phyloP scores from a whole-genome alignment of 2,797 vertebrate species.

The Acridotheres tristis region DNA sequence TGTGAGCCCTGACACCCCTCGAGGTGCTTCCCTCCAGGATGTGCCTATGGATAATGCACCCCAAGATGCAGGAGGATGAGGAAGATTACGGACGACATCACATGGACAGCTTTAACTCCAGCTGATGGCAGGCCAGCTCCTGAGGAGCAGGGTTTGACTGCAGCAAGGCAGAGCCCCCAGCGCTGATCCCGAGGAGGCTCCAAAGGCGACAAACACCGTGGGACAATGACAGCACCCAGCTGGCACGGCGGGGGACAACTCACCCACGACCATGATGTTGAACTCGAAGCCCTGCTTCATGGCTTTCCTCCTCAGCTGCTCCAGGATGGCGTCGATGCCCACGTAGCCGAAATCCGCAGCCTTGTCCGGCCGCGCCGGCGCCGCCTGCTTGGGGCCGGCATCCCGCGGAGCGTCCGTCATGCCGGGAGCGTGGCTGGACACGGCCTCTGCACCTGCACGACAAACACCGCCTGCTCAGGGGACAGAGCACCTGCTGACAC shows the following conservation, averaged over 20 bases:
- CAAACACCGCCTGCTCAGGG: neutral
- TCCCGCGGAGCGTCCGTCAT: slow-evolving; percentile 89
- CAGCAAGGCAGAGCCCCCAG: neutral
- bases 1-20: neutral
- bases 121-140: neutral
- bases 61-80: fast-evolving
- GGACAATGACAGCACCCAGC: neutral
- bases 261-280: slow-evolving; percentile 99
- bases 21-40: fast-evolving
- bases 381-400: slow-evolving; percentile 71
- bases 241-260: slow-evolving; percentile 49
- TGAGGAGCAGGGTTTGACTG: neutral
- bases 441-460: slow-evolving; percentile 67
- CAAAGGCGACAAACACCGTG: neutral
- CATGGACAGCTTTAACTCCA: neutral
- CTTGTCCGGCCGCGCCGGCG: slow-evolving; percentile 80
- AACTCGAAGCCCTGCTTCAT: slow-evolving; percentile 99
- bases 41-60: fast-evolving
- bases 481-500: fast-evolving
- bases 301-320: slow-evolving; percentile 94
- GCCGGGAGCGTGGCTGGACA: slow-evolving; percentile 73
- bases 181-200: neutral
- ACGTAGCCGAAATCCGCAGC: slow-evolving; percentile 90
- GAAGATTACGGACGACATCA: neutral
- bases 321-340: slow-evolving; percentile 94